Conservation (phyloP, 2,113 vertebrate species). For the Rhagologus leucostigma region DNA sequence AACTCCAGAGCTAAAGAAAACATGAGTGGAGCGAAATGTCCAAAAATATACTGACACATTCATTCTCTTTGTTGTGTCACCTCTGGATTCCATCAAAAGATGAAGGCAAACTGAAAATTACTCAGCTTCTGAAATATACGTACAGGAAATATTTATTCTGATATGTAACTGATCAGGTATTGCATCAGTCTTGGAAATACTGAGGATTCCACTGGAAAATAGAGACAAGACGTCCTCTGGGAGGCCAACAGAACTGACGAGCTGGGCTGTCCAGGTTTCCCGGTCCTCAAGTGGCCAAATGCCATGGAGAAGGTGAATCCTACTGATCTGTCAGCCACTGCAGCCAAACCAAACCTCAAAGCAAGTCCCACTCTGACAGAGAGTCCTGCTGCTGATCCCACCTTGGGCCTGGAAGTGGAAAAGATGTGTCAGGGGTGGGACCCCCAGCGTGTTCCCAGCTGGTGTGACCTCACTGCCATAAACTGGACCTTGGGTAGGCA, state of each 20-base stretch:
- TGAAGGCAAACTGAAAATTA: not conserved
- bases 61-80: not conserved
- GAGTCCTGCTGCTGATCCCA: not conserved
- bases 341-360: not conserved
- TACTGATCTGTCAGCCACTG: not conserved
- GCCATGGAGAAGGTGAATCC: not conserved
- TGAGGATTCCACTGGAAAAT: not conserved
- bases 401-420: not conserved
- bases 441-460: fast-evolving
- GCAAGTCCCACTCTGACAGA: not conserved
- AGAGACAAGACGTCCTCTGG: not conserved
- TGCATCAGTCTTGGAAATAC: not conserved
- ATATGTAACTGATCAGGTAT: not conserved
- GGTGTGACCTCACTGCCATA: not conserved
- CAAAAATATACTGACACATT: not conserved
- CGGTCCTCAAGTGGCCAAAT: not conserved
- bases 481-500: not conserved
- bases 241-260: not conserved
- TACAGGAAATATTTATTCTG: not conserved
- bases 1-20: not conserved
- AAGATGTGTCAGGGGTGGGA: not conserved
- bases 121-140: not conserved
- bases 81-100: not conserved
- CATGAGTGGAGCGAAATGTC: not conserved
- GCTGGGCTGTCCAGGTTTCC: not conserved